These are phyloP conservation scores for Clivina fossor DNA, from an alignment of 2,888 invertebrate genomes.

Conservation along the genomic window DNA sequence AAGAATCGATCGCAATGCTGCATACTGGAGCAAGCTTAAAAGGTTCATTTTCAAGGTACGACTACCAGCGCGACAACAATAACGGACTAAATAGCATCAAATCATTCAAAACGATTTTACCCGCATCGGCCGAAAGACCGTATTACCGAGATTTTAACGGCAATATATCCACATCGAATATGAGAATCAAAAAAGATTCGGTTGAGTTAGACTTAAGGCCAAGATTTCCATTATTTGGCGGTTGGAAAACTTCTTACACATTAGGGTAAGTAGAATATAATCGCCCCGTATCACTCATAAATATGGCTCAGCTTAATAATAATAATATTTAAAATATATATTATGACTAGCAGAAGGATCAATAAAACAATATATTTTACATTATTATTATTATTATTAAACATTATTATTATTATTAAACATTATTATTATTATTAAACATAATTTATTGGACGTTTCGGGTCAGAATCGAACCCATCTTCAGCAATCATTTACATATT, in stretches of 20 bases:
- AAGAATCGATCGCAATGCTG: slow-evolving; percentile 87
- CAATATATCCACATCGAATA: slow-evolving; percentile 97
- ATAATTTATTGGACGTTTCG: too few species aligned
- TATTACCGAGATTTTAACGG: slow-evolving; percentile 99
- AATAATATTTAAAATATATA: too few species aligned
- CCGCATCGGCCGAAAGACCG: slow-evolving; percentile 89
- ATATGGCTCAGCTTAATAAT: too few species aligned
- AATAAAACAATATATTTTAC: too few species aligned
- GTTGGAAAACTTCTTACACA: slow-evolving; percentile 97
- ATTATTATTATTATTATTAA: too few species aligned
- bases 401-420: too few species aligned
- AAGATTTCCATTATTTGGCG: slow-evolving; percentile 96
- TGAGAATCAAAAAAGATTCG: slow-evolving; percentile 83
- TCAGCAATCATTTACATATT: too few species aligned
- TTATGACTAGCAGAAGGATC: too few species aligned
- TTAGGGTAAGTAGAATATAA: slow-evolving; percentile 73
- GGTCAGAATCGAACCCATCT: too few species aligned
- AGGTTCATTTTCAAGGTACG: slow-evolving; percentile 94
- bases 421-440: too few species aligned
- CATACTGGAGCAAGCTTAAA: slow-evolving; percentile 93
- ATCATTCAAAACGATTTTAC: slow-evolving; percentile 82
- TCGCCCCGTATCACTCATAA: too few species aligned
- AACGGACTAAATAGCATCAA: slow-evolving; percentile 88
- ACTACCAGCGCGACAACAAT: slow-evolving; percentile 91
- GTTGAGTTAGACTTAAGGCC: slow-evolving; percentile 96